Evolutionary conservation across 2,888 invertebrate genomes (phyloP).

Genomic region (Onchidella celtica): DNA sequence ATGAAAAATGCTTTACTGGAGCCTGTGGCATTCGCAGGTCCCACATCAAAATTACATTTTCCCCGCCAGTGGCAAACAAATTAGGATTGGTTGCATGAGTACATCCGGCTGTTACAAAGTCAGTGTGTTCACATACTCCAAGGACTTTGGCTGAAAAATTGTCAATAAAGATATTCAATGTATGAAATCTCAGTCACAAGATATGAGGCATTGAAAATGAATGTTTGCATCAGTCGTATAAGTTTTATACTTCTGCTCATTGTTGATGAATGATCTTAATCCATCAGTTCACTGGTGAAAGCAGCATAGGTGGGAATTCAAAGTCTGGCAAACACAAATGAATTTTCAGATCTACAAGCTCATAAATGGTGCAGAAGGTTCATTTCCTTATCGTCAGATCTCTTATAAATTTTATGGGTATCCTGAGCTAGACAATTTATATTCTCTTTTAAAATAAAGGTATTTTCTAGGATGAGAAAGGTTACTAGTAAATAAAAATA

Average conservation of each 20-base stretch:
- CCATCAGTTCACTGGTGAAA: no score
- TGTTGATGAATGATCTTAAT: no score
- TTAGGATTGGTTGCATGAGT: slow-evolving; percentile 71
- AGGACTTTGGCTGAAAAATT: slow-evolving; percentile 60
- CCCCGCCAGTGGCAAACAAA: slow-evolving; percentile 73
- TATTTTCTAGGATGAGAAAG: no score
- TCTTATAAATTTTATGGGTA: no score
- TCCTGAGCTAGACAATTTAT: no score
- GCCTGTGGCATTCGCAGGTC: slow-evolving; percentile 67
- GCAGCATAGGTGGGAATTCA: no score
- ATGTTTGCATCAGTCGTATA: background rate
- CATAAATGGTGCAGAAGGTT: no score
- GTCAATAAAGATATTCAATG: background rate
- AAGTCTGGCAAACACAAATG: no score
- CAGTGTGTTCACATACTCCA: slow-evolving; percentile 59
- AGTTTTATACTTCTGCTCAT: slow-evolving; percentile 1
- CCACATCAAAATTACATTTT: slow-evolving; percentile 70
- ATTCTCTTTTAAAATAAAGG: no score
- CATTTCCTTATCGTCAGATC: no score
- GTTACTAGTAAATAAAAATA: no score
- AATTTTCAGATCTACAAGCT: no score
- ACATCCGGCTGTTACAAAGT: slow-evolving; percentile 73
- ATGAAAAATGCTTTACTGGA: slow-evolving; percentile 65
- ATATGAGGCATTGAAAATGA: background rate
- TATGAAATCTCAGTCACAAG: background rate